These are phyloP conservation scores for Ophraella communa DNA, from an alignment of 2,888 invertebrate genomes.

Conservation along the genomic window DNA sequence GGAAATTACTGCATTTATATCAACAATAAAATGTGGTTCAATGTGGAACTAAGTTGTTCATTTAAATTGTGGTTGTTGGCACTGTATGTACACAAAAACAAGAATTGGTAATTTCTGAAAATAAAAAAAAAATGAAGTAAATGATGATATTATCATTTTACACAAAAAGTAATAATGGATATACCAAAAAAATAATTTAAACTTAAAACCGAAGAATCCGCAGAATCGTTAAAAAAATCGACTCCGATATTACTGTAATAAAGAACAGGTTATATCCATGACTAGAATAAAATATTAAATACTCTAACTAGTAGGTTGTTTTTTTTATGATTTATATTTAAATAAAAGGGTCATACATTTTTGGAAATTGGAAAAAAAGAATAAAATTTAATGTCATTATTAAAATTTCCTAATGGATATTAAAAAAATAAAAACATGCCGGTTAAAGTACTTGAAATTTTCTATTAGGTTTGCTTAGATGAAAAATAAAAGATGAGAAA, in stretches of 20 bases:
- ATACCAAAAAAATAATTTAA: not conserved
- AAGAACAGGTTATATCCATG: not conserved
- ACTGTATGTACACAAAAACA: conserved; percentile 24
- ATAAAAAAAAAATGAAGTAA: not conserved
- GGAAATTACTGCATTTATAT: conserved; percentile 8
- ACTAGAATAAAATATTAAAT: too few species aligned
- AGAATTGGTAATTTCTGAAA: conserved; percentile 24
- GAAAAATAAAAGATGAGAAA: too few species aligned
- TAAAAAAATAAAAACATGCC: too few species aligned
- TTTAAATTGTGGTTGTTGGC: conserved; percentile 23
- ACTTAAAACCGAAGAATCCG: not conserved
- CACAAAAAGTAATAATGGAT: not conserved
- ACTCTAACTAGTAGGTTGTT: too few species aligned
- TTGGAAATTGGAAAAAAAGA: too few species aligned
- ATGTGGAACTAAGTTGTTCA: conserved; percentile 23
- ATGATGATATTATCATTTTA: not conserved
- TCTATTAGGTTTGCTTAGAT: too few species aligned
- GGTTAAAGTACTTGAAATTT: too few species aligned
- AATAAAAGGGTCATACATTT: too few species aligned
- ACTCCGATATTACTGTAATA: not conserved
- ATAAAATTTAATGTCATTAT: too few species aligned
- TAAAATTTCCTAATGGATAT: too few species aligned
- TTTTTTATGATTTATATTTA: too few species aligned
- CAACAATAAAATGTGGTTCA: conserved; percentile 8
- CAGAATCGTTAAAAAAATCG: not conserved